Base-by-base conservation (phyloP, 2,113 vertebrate genomes). In the Cryptotis parvus region DNA sequence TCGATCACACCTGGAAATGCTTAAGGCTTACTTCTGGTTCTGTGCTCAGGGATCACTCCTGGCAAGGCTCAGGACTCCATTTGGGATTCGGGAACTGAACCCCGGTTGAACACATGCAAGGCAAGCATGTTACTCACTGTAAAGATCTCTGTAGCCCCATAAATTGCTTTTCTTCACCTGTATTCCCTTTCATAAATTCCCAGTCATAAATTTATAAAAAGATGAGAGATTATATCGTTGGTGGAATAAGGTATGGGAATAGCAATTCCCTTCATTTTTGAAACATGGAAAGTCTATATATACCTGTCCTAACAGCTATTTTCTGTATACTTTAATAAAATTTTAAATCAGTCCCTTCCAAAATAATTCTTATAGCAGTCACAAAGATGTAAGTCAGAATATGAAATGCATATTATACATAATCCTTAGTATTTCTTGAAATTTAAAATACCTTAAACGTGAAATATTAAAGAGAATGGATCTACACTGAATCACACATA, bases 381-480 rank as follows among this genome's bases (percentile, higher is more conserved):
- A 75, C 74, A 91, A 72, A 94, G 66, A 87, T 20, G 82, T 58
- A 87, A 77, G 9, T 9, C n/a, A 77, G 31, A 9, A 33, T 22
- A 77, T 63, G 45, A 87, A 89, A 58, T 90, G 65, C 45, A 39
- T 16, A 41, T n/a, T 29, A n/a, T 22, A 14, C 29, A 75, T 24
- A 49, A 49, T 49, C 12, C 37, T 88, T 52, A 66, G 39, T 33
- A 94, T 37, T 37, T 29, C 70, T 68, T 90, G 27, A 79, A 93
- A 76, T 72, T 73, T n/a, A 84, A 33, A 49, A 27, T 72, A 93
- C 37, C 52, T 70, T 83, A 20, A 86, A 93, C 16, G 82, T 33
- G 27, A 72, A 83, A 89, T 92, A 14, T 26, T 89, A 88, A 49
- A 26, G 15, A 79, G 22, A 43, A 81, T 0, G 11, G 1, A 31